Evolutionary conservation across 2,888 invertebrate species (phyloP), one percentile per base, ranked within the genome.

Genomic region (Drosophila atripex): DNA sequence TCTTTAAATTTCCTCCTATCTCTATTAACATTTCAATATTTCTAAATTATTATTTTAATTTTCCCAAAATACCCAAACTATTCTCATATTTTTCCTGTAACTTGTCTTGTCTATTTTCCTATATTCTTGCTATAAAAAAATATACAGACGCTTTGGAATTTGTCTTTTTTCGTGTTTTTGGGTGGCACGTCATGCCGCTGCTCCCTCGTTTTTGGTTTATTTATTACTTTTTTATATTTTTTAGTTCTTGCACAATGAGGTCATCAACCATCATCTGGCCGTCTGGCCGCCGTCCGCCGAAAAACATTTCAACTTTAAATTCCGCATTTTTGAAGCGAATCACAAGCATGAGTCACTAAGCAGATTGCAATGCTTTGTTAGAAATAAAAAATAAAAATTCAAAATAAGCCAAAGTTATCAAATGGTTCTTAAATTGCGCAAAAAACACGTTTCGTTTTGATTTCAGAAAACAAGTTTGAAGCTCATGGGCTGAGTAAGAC

Each of bases 231-330:
- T 53, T 41, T 43, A 39, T 47, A 50, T 63, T 54, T 55, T 63
- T 58, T 28, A 25, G 21, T 59, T 60, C 60, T 39, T 53, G 39
- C 41, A 46, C 77, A 86, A 86, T 86, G 84, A 86, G 86, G 84
- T 80, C 86, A 80, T 80, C 78, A 45, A 16, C 21, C 45, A 39
- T 43, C 38, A 30, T 21, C 25, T 23, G 21, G 21, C 21, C 21
- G 50, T 12, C 16, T 18, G 50, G 14, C 16, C 18, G 25, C 59
- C 39, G 16, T 39, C 30, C 35, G 14, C 30, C 63, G 41, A 6
- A 41, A 41, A 21, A 30, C 30, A 6, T 23, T 38, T 23, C 14
- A 59, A 53, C 43, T 66, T 66, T 7, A 57, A 72, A 78, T 84
- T 75, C 76, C 78, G 68, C 78, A 78, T 68, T 78, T 78, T 66